Evolutionary conservation across 2,113 vertebrate genomes (phyloP), one percentile per base, ranked within the genome.

Genomic region (Charina bottae): DNA sequence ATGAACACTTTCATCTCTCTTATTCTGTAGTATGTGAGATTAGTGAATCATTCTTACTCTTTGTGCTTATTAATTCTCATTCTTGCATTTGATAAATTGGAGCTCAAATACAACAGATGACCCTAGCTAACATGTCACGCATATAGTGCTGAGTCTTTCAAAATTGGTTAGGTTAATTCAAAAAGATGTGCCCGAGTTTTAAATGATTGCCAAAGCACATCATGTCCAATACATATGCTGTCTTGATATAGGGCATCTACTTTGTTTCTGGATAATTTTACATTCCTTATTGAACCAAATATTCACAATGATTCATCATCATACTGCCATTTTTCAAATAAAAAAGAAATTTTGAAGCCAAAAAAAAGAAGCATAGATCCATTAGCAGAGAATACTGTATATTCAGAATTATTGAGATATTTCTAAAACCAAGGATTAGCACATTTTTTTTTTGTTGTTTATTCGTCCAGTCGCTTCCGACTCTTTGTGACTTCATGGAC

Each of bases 51-150:
- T 49, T 49, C 49, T 49, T 49, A 49, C 49, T 49, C 49, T 49
- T 49, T 49, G 49, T 49, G 49, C 49, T 49, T 49, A 49, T 49
- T 49, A 49, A 49, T 92, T 37, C 24, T 92, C 6, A 2, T n/a
- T 94, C 33, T 68, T 92, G 90, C 46, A 90, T 87, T 93, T 91
- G 93, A 93, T 49, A 93, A 53, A 37, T 7, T 68, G 78, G 11
- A 1, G 88, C 49, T 85, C 4, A 90, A 68, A 90, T 37, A 28
- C 37, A 93, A 90, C 46, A 88, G 62, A 89, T 93, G 85, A 72
- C 0, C n/a, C n/a, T 68, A 0, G 55, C 89, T 72, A 13, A 88
- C 87, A 94, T 92, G 9, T 93, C 28, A 88, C 49, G 46, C 58
- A 33, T 68, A 53, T 54, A 13, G 93, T 92, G 93, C 78, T 60